Conservation (phyloP, 1,140 invertebrate species). For the Periplaneta americana region DNA sequence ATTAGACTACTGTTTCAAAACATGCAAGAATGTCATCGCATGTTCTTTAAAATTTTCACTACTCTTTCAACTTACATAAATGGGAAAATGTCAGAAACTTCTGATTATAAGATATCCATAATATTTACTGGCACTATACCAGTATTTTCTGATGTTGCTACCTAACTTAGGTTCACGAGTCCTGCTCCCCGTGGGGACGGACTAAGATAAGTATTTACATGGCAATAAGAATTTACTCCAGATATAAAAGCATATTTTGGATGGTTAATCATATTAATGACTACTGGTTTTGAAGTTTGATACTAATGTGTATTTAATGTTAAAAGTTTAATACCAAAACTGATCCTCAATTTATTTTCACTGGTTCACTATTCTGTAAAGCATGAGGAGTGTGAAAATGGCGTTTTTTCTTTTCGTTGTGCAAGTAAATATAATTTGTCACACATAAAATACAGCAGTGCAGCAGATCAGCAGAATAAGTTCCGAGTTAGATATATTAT, state of each 20-base stretch:
- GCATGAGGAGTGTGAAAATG: neutral
- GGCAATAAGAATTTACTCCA: conserved; percentile 3
- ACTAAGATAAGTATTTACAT: neutral
- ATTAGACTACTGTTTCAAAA: neutral
- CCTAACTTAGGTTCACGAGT: neutral
- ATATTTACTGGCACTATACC: neutral
- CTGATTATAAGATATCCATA: neutral
- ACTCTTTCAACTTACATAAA: neutral
- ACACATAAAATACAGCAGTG: neutral
- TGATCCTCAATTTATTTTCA: neutral
- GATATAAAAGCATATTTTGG: neutral
- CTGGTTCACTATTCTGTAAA: neutral
- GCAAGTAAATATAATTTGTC: neutral
- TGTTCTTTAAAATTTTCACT: too few relatives aligned
- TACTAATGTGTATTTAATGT: neutral
- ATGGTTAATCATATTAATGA: neutral
- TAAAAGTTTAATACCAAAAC: neutral
- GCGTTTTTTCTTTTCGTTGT: neutral
- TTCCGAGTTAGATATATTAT: neutral
- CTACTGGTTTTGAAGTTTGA: neutral
- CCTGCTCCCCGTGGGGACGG: neutral
- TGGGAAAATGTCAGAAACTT: neutral
- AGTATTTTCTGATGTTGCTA: neutral
- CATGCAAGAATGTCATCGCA: neutral
- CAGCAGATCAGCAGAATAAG: too few relatives aligned